Percentiles rank a stretch among this genome's conserved stretches.
Evolutionary conservation across 2,888 invertebrate species (phyloP).

Genomic region (Lasioglossum malachurum): DNA sequence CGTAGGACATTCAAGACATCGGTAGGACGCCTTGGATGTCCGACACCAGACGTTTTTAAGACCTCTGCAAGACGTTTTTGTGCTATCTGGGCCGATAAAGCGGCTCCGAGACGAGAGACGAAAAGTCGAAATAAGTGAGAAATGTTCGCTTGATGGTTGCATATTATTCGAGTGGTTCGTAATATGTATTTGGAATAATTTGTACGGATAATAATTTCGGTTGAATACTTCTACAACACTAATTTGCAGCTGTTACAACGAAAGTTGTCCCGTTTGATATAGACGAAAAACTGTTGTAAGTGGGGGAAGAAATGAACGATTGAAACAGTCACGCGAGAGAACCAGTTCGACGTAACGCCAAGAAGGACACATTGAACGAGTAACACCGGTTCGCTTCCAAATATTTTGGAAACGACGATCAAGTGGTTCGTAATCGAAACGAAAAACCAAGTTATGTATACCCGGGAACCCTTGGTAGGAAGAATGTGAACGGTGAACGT

Average conservation of each 20-base stretch:
- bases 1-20: no score
- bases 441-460: constrained; percentile 7
- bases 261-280: background rate
- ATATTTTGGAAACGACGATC: background rate
- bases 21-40: no score
- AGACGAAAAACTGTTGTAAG: background rate
- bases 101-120: background rate
- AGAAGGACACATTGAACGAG: background rate
- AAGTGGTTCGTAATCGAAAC: background rate
- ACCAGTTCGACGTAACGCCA: background rate
- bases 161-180: background rate
- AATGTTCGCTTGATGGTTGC: background rate
- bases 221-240: background rate
- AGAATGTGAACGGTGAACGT: constrained; percentile 1
- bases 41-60: no score
- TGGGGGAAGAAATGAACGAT: background rate
- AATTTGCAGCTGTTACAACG: background rate
- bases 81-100: background rate
- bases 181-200: background rate
- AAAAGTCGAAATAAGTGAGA: background rate
- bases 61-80: no score
- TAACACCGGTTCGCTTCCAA: background rate
- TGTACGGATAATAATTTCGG: background rate
- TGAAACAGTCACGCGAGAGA: background rate
- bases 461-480: background rate